phyloP scores from a whole-genome alignment of 2,888 invertebrate species.

The Synergus laeviventris region DNA sequence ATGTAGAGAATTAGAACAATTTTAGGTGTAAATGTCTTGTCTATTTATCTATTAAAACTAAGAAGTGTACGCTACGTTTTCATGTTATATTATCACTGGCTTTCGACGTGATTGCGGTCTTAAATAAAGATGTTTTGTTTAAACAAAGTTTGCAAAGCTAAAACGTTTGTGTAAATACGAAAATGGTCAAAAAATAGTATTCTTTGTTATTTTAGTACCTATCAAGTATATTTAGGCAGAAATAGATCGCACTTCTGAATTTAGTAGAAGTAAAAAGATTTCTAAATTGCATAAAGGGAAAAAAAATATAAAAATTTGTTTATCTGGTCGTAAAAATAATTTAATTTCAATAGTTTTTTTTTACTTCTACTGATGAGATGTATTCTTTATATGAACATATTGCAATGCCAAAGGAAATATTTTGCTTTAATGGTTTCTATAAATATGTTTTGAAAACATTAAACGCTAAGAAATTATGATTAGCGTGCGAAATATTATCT shows the following conservation, averaged over 20 bases:
- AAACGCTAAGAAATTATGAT: neutral
- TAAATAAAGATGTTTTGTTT: constrained; percentile 17
- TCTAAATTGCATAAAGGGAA: neutral
- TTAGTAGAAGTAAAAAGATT: constrained; percentile 23
- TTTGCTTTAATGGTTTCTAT: constrained; percentile 32
- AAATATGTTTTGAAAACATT: constrained; percentile 4
- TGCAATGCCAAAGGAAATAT: constrained; percentile 37
- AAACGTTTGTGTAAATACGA: constrained; percentile 2
- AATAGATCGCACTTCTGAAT: neutral
- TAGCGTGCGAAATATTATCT: constrained; percentile 8
- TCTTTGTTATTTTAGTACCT: constrained; percentile 35
- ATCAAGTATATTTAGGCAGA: constrained; percentile 31
- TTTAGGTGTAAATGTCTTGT: constrained; percentile 39
- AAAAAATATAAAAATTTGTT: neutral
- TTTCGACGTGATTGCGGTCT: constrained; percentile 22
- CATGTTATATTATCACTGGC: constrained; percentile 33
- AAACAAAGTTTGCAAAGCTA: constrained; percentile 19
- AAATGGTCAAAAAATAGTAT: constrained; percentile 24
- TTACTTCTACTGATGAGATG: constrained; percentile 3
- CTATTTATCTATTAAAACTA: constrained; percentile 35
- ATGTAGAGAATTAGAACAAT: constrained; percentile 28
- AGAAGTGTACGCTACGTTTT: constrained; percentile 38
- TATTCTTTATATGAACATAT: constrained; percentile 29
- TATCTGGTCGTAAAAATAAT: neutral
- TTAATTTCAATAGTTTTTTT: neutral